Evolutionary conservation across 2,797 vertebrate genomes (phyloP).

Genomic region (Neosilurus mollespiculum): DNA sequence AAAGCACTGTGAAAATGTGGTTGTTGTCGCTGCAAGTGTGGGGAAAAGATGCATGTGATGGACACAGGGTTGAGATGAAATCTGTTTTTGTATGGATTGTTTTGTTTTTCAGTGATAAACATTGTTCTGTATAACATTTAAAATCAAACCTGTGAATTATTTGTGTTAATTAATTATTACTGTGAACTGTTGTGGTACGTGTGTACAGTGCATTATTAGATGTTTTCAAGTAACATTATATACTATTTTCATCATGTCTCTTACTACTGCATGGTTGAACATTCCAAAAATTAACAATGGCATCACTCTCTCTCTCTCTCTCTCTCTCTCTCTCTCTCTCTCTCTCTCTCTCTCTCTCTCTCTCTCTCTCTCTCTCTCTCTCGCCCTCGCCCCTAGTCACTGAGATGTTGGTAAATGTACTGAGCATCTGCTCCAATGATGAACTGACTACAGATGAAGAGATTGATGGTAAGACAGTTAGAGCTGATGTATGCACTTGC

Average conservation of each 20-base stretch:
- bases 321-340: background rate
- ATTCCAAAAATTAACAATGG: background rate
- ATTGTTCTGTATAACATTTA: background rate
- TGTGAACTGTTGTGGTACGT: background rate
- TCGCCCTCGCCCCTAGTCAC: constrained; percentile 66
- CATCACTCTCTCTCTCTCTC: background rate
- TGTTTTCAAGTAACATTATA: background rate
- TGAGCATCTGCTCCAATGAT: constrained; percentile 82
- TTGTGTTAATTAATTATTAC: too few species aligned
- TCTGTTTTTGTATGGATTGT: background rate
- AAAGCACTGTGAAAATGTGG: too few species aligned
- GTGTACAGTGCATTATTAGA: background rate
- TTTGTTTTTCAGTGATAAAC: background rate
- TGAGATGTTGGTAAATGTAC: constrained; percentile 81
- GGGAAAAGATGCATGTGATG: too few species aligned
- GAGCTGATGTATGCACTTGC: background rate
- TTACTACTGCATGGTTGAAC: background rate
- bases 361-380: background rate
- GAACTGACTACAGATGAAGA: constrained; percentile 81
- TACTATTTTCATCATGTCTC: background rate
- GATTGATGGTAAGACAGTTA: constrained; percentile 74
- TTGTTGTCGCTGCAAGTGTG: too few species aligned
- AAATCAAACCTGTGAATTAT: background rate
- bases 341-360: background rate
- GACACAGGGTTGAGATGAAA: background rate